A percentile compares a stretch with the other conserved stretches of the same genome.
phyloP scores from a whole-genome alignment of 2,113 vertebrate species.

The Helogale parvula region DNA sequence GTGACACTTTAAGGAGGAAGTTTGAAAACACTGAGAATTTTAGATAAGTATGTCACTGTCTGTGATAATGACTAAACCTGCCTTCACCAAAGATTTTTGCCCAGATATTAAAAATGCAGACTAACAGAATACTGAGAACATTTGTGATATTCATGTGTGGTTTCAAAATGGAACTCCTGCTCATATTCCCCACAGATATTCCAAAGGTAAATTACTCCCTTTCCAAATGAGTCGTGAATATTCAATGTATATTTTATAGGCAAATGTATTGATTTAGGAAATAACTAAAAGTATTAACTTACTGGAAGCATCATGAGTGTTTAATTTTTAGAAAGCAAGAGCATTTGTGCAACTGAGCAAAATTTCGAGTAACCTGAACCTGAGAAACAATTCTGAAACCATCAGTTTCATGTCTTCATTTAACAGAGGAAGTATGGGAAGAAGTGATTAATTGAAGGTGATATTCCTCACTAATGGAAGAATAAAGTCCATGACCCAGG shows the following conservation, averaged over 20 bases:
- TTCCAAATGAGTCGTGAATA: constrained; percentile 33
- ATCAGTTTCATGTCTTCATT: neutral
- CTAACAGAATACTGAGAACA: neutral
- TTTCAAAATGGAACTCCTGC: neutral
- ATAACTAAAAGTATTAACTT: neutral
- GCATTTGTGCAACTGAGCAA: neutral
- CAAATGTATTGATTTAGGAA: neutral
- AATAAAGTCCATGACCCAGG: neutral
- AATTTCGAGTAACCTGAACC: neutral
- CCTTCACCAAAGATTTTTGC: neutral
- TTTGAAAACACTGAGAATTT: neutral
- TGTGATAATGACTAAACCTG: constrained; percentile 13
- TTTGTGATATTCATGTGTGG: neutral
- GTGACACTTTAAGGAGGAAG: neutral
- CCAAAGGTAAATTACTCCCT: neutral
- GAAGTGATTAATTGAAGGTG: neutral
- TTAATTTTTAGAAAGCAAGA: neutral
- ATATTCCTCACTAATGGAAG: neutral
- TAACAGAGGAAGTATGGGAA: neutral
- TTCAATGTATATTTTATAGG: neutral
- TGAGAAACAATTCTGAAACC: neutral
- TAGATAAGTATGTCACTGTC: neutral
- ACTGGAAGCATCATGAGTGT: neutral
- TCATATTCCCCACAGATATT: neutral
- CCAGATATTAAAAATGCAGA: neutral